phyloP scores from a whole-genome alignment of 2,888 invertebrate species.

The Lissonota sp. region DNA sequence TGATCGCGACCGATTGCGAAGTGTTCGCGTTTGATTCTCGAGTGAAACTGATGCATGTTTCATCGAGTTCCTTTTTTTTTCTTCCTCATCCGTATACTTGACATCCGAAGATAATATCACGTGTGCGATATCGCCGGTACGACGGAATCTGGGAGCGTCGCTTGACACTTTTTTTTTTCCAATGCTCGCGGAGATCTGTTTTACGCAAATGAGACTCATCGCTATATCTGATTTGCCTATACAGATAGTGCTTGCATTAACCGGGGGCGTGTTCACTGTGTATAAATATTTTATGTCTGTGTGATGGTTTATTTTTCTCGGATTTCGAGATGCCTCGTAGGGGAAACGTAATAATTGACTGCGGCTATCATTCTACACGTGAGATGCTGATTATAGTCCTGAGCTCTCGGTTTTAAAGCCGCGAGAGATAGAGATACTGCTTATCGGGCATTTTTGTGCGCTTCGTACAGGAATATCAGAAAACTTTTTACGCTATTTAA shows the following conservation, averaged over 20 bases:
- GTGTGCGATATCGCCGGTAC: conserved; percentile 20
- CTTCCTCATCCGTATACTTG: not conserved
- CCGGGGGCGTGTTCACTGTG: conserved; percentile 4
- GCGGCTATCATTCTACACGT: not conserved
- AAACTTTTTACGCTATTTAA: not conserved
- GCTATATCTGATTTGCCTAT: not conserved
- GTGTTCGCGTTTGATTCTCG: conserved; percentile 25
- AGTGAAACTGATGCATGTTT: conserved; percentile 14
- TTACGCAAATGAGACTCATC: conserved; percentile 19
- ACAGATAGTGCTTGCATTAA: conserved; percentile 21
- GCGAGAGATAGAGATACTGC: conserved; percentile 42
- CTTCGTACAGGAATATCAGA: conserved; percentile 7
- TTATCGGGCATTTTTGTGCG: conserved; percentile 53
- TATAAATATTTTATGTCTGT: not conserved
- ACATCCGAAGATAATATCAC: conserved; percentile 11
- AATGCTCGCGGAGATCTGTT: not conserved
- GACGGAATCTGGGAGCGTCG: conserved; percentile 6
- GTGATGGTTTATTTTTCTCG: conserved; percentile 16
- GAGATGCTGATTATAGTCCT: conserved; percentile 41
- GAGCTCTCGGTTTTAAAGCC: conserved; percentile 42
- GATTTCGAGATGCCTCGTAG: conserved; percentile 36
- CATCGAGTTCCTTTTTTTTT: not conserved
- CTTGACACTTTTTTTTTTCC: not conserved
- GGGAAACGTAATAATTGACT: conserved; percentile 1
- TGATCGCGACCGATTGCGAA: conserved; percentile 2